phyloP scores from a whole-genome alignment of 2,888 invertebrate genomes.

The Ophioninae sp. region DNA sequence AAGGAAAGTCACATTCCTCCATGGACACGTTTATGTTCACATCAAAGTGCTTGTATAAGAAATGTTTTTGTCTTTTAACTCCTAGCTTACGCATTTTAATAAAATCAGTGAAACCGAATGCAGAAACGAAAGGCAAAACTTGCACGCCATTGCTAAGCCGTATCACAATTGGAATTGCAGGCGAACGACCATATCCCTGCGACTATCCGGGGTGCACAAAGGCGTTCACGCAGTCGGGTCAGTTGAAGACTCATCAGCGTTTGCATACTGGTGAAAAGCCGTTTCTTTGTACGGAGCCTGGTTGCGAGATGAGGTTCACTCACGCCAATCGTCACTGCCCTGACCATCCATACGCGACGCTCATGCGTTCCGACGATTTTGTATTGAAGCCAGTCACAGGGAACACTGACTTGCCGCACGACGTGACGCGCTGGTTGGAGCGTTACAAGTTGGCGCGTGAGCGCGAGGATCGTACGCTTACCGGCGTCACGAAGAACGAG shows the following conservation, averaged over 20 bases:
- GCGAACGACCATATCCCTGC: constrained; percentile 88
- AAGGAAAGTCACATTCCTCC: background rate
- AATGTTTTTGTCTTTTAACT: background rate
- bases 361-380: constrained; percentile 82
- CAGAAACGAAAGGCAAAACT: background rate
- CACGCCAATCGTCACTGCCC: constrained; percentile 90
- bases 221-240: constrained; percentile 90
- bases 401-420: constrained; percentile 81
- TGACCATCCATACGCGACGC: constrained; percentile 85
- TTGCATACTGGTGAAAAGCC: constrained; percentile 90
- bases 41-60: too few species aligned
- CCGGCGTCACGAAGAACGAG: constrained; percentile 76
- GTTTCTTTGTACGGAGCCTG: constrained; percentile 85
- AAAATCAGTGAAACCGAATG: background rate
- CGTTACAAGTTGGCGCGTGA: constrained; percentile 81
- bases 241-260: constrained; percentile 89
- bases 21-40: background rate
- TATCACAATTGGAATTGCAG: constrained; percentile 70
- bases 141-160: background rate
- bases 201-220: constrained; percentile 88
- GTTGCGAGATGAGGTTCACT: constrained; percentile 87
- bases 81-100: background rate
- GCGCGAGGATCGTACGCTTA: constrained; percentile 78
- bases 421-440: constrained; percentile 83
- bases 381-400: constrained; percentile 81